A percentile compares a stretch with the other conserved stretches of the same genome.
These are phyloP conservation scores for Anoplolepis gracilipes DNA, from an alignment of 1,140 invertebrate genomes.

Conservation along the genomic window DNA sequence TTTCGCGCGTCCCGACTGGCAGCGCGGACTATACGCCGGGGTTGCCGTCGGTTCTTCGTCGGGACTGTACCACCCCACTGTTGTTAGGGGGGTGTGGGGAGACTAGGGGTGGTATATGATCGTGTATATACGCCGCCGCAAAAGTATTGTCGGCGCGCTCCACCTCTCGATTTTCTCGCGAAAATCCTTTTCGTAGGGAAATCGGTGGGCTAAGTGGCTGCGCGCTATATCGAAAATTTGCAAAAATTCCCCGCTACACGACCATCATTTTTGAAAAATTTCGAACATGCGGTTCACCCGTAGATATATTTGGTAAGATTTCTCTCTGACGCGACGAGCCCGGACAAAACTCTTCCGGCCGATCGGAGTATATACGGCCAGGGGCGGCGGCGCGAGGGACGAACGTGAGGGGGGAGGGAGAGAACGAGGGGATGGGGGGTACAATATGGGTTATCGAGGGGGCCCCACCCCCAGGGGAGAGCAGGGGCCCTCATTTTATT, in stretches of 20 bases:
- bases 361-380: conserved; percentile 84
- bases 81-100: conserved; percentile 84
- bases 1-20: conserved; percentile 67
- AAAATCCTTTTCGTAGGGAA: conserved; percentile 77
- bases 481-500: conserved; percentile 86
- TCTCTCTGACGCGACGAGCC: conserved; percentile 78
- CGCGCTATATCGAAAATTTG: conserved; percentile 78
- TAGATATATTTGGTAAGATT: conserved; percentile 73
- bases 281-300: conserved; percentile 20
- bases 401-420: conserved; percentile 44
- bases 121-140: conserved; percentile 84
- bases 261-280: conserved; percentile 84
- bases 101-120: conserved; percentile 86
- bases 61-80: conserved; percentile 85
- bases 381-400: conserved; percentile 80
- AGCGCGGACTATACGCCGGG: conserved; percentile 77
- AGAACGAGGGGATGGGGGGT: conserved; percentile 80
- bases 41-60: conserved; percentile 78
- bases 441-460: conserved; percentile 86
- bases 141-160: conserved; percentile 85
- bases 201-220: conserved; percentile 10
- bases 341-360: conserved; percentile 84
- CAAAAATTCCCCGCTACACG: conserved; percentile 75
- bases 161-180: conserved; percentile 81
- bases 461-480: conserved; percentile 83